Percentiles rank a stretch among this genome's conserved stretches.
Evolutionary conservation across 2,888 invertebrate genomes (phyloP).

Genomic region (Harpalus rufipes): DNA sequence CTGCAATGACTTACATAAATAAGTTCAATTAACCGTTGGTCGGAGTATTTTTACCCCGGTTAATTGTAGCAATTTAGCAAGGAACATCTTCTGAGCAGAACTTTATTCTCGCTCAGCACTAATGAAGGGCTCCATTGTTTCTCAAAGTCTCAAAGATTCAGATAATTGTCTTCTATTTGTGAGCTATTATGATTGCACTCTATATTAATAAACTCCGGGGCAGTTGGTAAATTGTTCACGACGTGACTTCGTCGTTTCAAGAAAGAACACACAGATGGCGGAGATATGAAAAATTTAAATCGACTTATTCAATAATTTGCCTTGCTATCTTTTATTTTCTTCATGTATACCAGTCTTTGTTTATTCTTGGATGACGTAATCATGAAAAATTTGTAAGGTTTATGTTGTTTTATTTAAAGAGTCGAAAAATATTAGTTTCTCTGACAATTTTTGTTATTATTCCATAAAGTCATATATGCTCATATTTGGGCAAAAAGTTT

Average conservation of each 20-base stretch:
- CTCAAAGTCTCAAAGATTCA: conserved; percentile 46
- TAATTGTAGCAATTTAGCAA: conserved; percentile 62
- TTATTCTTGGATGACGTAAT: no score
- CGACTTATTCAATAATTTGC: no score
- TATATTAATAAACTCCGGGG: conserved; percentile 64
- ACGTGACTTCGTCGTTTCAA: conserved; percentile 51
- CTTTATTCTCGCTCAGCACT: conserved; percentile 51
- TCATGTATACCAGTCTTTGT: no score
- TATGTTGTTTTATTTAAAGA: no score
- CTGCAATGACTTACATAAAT: conserved; percentile 50
- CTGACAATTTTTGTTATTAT: no score
- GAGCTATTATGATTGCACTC: conserved; percentile 65
- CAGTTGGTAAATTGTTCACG: conserved; percentile 63
- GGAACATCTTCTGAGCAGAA: conserved; percentile 38
- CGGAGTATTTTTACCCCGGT: conserved; percentile 21
- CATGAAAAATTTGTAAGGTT: no score
- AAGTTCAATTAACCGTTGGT: conserved; percentile 60
- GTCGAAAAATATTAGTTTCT: no score
- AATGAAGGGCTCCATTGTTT: conserved; percentile 64
- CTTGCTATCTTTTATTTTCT: no score
- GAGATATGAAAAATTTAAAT: not conserved
- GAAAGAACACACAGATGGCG: not conserved
- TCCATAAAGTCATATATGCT: no score
- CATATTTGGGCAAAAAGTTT: no score
- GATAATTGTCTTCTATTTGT: conserved; percentile 65